Base-by-base conservation (phyloP, 2,888 invertebrate genomes). In the Globia sparganii region DNA sequence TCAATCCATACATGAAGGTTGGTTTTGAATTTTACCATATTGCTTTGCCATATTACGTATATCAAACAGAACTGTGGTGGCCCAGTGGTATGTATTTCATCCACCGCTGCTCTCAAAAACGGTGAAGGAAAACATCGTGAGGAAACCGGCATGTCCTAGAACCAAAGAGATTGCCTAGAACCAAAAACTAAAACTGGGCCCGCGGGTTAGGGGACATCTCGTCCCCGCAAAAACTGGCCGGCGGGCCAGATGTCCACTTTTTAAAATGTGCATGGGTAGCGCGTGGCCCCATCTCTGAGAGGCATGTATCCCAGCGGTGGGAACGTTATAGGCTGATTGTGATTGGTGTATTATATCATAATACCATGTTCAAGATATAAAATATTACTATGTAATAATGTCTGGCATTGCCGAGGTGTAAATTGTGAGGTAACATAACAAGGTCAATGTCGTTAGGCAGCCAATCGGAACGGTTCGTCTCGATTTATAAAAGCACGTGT, bases 401-500 rank as follows among this genome's bases (percentile, higher is more conserved):
- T 37, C 72, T 73, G 64, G 25, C 72, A 82, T 68, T 85, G 67
- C 49, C 46, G 49, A 83, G 40, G 49, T 71, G 73, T 83, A 71
- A 73, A 77, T 66, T 59, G 72, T 80, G 85, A 72, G 49, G 76
- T 77, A 76, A 76, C 61, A 13, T 21, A 67, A 58, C 81, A 87
- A 85, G 82, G 87, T 87, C 85, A 85, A 71, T 87, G 87, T 56
- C 86, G 43, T 37, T 62, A 37, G 40, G 46, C 66, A 74, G 59
- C 59, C 76, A 76, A 37, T 65, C 71, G 37, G 34, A 61, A 40
- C 43, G 68, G 34, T 56, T 13, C 46, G 56, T 67, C 53, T 73
- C 71, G 31, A 66, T 28, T 61, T 58, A 58, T 43, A 72, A 53
- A 68, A 58, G n/a, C 77, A 77, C 53, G 62, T 78, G 70, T 73